Conservation (phyloP, 2,797 vertebrate genomes). For the Lagothrix lagotricha region DNA sequence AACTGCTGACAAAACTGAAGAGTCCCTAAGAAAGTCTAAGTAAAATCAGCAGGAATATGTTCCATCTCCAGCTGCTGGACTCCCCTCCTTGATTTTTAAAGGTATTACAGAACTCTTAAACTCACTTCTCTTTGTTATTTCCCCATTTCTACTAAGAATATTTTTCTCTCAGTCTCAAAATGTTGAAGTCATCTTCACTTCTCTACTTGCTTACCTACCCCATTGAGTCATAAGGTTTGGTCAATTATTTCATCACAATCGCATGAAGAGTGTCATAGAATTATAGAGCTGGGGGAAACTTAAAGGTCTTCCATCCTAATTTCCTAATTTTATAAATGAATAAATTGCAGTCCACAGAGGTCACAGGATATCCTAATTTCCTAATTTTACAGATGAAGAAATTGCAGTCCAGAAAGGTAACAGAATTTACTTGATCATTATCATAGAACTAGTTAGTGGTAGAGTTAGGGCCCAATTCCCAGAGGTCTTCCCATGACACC, state of each 20-base stretch:
- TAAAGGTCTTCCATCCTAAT: not conserved
- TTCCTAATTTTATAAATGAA: not conserved
- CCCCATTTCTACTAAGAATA: not conserved
- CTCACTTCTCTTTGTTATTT: not conserved
- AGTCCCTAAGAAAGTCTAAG: not conserved
- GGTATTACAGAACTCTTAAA: not conserved
- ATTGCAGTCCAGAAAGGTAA: not conserved
- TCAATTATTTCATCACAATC: constrained; percentile 70
- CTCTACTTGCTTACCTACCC: not conserved
- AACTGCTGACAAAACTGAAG: not conserved
- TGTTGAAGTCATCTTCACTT: not conserved
- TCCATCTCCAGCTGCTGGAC: not conserved
- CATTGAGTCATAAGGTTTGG: not conserved
- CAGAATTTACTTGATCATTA: not conserved
- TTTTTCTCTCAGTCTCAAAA: constrained; percentile 23
- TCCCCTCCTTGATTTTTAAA: not conserved
- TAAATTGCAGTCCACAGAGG: not conserved
- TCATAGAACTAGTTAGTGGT: not conserved
- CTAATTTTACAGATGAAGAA: not conserved
- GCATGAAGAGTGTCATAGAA: constrained; percentile 40
- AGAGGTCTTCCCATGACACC: not conserved
- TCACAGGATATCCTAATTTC: not conserved
- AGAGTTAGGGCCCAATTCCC: not conserved
- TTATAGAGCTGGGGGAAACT: not conserved
- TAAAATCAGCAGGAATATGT: not conserved